Conservation (phyloP, 2,113 vertebrate genomes). For the Myrmecobius fasciatus region DNA sequence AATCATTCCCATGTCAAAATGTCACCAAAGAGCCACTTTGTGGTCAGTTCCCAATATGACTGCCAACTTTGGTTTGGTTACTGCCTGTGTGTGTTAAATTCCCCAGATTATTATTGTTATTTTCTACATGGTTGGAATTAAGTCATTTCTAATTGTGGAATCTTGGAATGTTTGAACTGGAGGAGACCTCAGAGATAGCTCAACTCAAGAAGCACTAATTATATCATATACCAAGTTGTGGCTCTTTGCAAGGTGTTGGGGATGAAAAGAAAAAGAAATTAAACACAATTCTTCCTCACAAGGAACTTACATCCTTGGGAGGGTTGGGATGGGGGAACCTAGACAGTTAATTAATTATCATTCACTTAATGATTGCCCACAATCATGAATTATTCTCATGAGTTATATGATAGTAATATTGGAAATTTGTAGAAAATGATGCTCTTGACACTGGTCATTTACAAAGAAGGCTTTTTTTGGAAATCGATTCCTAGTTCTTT, state of each 20-base stretch:
- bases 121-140: neutral
- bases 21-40: neutral
- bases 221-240: neutral
- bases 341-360: neutral
- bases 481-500: neutral
- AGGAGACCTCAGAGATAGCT: neutral
- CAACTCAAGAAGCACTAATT: neutral
- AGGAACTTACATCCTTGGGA: neutral
- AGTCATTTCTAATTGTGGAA: neutral
- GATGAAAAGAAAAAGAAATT: neutral
- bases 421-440: too few species aligned
- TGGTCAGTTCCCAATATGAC: neutral
- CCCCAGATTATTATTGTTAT: fast-evolving
- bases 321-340: neutral
- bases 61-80: neutral
- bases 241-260: neutral
- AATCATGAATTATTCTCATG: neutral
- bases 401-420: neutral
- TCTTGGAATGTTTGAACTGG: neutral
- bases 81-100: neutral
- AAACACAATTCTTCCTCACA: neutral
- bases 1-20: neutral
- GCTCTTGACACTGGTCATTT: neutral
- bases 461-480: neutral
- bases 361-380: neutral